Percentiles rank a stretch among this genome's conserved stretches.
Conservation (phyloP, 2,888 invertebrate species). For the Torymus texanus region DNA sequence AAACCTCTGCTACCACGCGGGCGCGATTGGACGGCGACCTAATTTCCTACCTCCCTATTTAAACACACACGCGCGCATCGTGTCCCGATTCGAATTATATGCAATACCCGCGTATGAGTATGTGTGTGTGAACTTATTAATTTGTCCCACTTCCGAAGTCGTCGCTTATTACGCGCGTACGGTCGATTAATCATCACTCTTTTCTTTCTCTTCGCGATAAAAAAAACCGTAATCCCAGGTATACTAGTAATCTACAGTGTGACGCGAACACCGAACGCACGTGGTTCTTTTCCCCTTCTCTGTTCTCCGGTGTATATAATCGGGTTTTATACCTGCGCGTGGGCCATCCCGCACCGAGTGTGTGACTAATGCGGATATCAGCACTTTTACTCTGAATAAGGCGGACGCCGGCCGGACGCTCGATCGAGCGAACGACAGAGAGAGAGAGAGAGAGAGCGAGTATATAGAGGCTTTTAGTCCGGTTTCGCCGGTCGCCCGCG, state of each 20-base stretch:
- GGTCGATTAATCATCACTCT: conserved; percentile 17
- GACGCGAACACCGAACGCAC: no score
- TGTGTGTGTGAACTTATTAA: conserved; percentile 16
- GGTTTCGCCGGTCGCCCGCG: no score
- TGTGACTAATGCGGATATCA: not conserved
- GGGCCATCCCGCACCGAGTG: not conserved
- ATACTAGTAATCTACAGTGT: no score
- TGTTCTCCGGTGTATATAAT: no score
- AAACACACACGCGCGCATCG: conserved; percentile 16
- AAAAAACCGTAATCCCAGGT: not conserved
- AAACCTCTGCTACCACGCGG: not conserved
- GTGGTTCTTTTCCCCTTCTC: no score
- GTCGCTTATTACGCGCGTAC: not conserved
- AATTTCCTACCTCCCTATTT: conserved; percentile 29
- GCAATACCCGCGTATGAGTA: no score
- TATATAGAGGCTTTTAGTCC: no score
- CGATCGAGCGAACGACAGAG: not conserved
- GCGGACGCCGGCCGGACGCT: no score
- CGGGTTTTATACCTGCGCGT: not conserved
- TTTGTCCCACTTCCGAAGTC: conserved; percentile 11
- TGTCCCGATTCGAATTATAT: conserved; percentile 38
- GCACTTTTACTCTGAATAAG: no score
- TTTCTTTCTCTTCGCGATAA: not conserved
- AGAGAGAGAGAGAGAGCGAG: not conserved
- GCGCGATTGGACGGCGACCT: conserved; percentile 42